phyloP scores from a whole-genome alignment of 2,888 invertebrate species.

The Sphinx pinastri region DNA sequence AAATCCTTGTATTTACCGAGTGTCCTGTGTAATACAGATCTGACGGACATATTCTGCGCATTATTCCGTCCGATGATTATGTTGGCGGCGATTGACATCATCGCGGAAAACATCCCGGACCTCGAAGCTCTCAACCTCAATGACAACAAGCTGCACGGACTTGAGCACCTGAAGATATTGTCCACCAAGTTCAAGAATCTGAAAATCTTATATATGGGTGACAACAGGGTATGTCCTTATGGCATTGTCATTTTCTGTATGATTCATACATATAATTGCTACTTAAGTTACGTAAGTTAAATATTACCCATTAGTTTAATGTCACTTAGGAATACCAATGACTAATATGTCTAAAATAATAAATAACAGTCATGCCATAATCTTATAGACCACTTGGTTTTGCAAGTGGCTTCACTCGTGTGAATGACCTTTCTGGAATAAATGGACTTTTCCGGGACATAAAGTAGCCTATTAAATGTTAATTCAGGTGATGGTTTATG shows the following conservation, averaged over 20 bases:
- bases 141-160: constrained; percentile 88
- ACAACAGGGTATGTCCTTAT: constrained; percentile 87
- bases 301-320: too few species aligned
- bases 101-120: constrained; percentile 92
- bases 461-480: too few species aligned
- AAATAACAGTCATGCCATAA: too few species aligned
- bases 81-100: constrained; percentile 89
- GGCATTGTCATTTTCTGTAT: not conserved
- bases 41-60: constrained; percentile 89
- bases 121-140: constrained; percentile 91
- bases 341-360: too few species aligned
- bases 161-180: constrained; percentile 88
- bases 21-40: constrained; percentile 68
- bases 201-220: constrained; percentile 90
- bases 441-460: too few species aligned
- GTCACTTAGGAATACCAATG: too few species aligned
- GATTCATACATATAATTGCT: too few species aligned
- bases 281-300: too few species aligned
- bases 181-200: constrained; percentile 87
- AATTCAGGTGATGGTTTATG: too few species aligned
- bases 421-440: too few species aligned
- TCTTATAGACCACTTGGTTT: too few species aligned
- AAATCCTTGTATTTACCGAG: not conserved
- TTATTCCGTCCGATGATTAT: constrained; percentile 89
- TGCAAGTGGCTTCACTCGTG: too few species aligned